A percentile compares a stretch with the other conserved stretches of the same genome.
Evolutionary conservation across 2,888 invertebrate species (phyloP).

Genomic region (Dasysyrphus tricinctus): DNA sequence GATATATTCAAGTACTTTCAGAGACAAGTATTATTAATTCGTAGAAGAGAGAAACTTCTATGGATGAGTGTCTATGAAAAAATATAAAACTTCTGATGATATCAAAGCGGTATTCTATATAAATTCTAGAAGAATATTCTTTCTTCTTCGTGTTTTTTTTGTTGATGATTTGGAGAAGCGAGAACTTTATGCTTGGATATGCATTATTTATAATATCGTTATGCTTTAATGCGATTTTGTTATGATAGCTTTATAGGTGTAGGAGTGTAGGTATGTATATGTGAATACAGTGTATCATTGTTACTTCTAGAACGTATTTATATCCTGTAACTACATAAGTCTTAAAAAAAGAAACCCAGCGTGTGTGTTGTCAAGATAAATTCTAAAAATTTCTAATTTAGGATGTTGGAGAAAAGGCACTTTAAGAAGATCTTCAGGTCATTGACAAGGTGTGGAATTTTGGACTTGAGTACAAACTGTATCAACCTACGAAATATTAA

Average conservation of each 20-base stretch:
- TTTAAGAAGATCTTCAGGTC: too few relatives aligned
- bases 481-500: too few relatives aligned
- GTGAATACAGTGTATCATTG: too few relatives aligned
- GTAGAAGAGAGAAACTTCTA: slow-evolving; percentile 1
- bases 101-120: not conserved
- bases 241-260: not conserved
- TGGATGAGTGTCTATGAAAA: slow-evolving; percentile 4
- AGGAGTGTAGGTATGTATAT: too few relatives aligned
- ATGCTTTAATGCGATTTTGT: slow-evolving; percentile 31
- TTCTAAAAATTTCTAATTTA: too few relatives aligned
- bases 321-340: too few relatives aligned
- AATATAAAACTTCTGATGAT: not conserved
- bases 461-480: too few relatives aligned
- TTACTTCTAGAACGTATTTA: too few relatives aligned
- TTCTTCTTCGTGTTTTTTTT: not conserved
- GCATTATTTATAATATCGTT: slow-evolving; percentile 28
- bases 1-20: slow-evolving; percentile 48
- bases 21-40: slow-evolving; percentile 30
- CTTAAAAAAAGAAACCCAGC: too few relatives aligned
- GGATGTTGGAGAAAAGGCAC: too few relatives aligned
- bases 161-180: slow-evolving; percentile 4
- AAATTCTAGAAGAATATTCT: not conserved
- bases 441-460: too few relatives aligned
- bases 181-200: slow-evolving; percentile 7
- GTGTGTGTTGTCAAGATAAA: too few relatives aligned